Evolutionary conservation across 2,113 vertebrate genomes (phyloP), one percentile per base, ranked within the genome.

Genomic region (Nothoprocta perdicaria): DNA sequence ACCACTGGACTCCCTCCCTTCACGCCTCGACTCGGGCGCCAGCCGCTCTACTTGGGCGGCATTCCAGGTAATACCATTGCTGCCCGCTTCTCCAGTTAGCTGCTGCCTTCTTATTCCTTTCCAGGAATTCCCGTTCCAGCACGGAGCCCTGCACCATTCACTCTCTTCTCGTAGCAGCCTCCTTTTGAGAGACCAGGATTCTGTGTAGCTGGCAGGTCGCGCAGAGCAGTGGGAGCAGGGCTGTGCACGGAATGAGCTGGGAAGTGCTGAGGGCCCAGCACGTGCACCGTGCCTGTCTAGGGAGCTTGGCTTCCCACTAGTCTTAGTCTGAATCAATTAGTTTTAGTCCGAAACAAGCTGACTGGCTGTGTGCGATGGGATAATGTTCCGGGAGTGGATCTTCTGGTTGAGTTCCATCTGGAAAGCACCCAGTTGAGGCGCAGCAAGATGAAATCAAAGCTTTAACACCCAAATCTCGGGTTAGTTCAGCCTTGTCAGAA

Each of bases 21-120:
- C 63, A 58, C 72, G 14, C 45, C 82, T 11, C 84, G 93, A 33
- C 81, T 3, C 84, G 95, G 95, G 86, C 97, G 68, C 84, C 97
- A 97, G 67, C 97, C 97, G 8, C 96, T 99, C 11, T 98, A 98
- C 95, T 96, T 99, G 1, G 99, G 99, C 17, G 98, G 98, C 58
- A 84, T 98, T 96, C 98, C 99, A 98, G 98, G 99, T 99, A 97
- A 89, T 63, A 4, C 41, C 80, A 40, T 7, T 45, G 40, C 35
- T 80, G 40, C 33, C 63, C 82, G 31, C 23, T 77, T 92, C 79
- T 88, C 33, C 8, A 7, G 21, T 1, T 7, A 13, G 33, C n/a
- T 68, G 17, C 8, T 55, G 18, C 5, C 2, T 43, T 78, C 57
- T 66, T 74, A 19, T 66, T 35, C 22, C 16, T 57, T 89, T 60